Evolutionary conservation across 2,888 invertebrate species (phyloP).

Genomic region (Creontiades dilutus): DNA sequence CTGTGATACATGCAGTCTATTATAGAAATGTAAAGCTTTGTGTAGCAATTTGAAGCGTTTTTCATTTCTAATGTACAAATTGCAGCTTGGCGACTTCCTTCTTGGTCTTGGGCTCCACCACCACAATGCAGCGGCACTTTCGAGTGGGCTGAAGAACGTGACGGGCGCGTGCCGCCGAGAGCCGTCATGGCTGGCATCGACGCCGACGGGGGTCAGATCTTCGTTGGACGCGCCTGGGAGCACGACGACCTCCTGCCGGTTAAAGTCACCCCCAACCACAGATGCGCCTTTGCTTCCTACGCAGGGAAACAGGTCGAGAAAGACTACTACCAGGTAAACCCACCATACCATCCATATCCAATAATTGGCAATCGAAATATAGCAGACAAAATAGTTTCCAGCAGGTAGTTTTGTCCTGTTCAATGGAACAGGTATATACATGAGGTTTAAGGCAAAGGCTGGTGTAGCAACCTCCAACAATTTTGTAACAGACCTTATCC

Average conservation of each 20-base stretch:
- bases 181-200: slow-evolving; percentile 85
- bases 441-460: no score
- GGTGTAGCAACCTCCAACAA: no score
- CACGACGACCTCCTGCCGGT: slow-evolving; percentile 77
- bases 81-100: slow-evolving; percentile 63
- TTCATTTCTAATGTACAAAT: no score
- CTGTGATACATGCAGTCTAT: no score
- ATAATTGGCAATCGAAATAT: no score
- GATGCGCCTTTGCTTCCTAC: slow-evolving; percentile 76
- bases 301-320: slow-evolving; percentile 76
- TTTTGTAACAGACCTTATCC: no score
- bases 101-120: slow-evolving; percentile 74
- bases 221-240: slow-evolving; percentile 83
- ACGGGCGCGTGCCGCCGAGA: slow-evolving; percentile 80
- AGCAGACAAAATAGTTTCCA: no score
- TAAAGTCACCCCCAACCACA: slow-evolving; percentile 76
- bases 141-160: slow-evolving; percentile 75
- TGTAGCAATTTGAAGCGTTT: no score
- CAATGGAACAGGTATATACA: no score
- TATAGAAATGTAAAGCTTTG: no score
- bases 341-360: neutral
- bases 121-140: slow-evolving; percentile 73
- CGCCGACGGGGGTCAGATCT: slow-evolving; percentile 85
- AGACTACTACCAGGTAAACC: slow-evolving; percentile 77
- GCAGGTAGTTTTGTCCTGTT: no score